Evolutionary conservation across 2,888 invertebrate species (phyloP).

Genomic region (Nymphalis polychloros): DNA sequence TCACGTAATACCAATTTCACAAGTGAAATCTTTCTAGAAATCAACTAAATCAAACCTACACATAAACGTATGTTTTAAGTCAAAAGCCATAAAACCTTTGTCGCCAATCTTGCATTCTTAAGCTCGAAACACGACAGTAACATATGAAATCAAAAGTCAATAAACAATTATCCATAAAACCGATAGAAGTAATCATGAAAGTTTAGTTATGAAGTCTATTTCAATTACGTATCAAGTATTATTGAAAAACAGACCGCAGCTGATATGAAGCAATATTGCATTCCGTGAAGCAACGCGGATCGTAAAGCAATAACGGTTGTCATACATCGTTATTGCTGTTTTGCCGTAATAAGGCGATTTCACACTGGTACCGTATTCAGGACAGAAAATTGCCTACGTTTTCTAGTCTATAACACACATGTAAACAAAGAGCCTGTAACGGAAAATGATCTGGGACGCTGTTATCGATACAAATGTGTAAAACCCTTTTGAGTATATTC

Average conservation of each 20-base stretch:
- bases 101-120: not conserved
- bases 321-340: conserved; percentile 43
- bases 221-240: conserved; percentile 20
- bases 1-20: no score
- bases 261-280: conserved; percentile 58
- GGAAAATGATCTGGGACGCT: no score
- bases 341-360: conserved; percentile 21
- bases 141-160: not conserved
- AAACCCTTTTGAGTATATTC: no score
- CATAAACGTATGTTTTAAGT: no score
- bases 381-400: not conserved
- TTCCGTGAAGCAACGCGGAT: conserved; percentile 50
- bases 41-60: no score
- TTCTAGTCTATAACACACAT: not conserved
- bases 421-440: no score
- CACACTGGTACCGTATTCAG: not conserved
- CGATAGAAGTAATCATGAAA: not conserved
- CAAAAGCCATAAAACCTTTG: no score
- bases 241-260: conserved; percentile 14
- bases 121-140: not conserved
- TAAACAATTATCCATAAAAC: not conserved
- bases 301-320: conserved; percentile 63
- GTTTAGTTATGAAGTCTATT: conserved; percentile 9
- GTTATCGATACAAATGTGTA: no score
- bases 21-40: no score